Evolutionary conservation across 2,797 vertebrate genomes (phyloP), one percentile per base, ranked within the genome.

Genomic region (Takifugu ocellatus): DNA sequence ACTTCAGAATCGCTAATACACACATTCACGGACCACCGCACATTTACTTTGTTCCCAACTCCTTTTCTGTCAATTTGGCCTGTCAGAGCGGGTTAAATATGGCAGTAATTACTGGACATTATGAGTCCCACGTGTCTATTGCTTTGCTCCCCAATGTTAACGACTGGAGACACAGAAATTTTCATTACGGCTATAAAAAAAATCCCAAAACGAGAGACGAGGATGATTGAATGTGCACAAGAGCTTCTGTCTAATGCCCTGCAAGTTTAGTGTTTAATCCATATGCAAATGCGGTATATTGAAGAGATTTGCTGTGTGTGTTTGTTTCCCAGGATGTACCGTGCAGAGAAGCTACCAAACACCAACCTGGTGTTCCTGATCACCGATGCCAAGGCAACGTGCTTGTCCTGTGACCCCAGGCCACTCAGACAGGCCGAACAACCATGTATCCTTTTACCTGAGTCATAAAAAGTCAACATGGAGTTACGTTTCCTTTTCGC

Each of bases 321-420:
- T 60, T 12, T 16, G 47, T 51, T 83, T 89, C 81, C 7, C 75
- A 99, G 97, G 86, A 95, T 98, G 90, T 99, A 95, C 78, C 91
- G 94, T 29, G 96, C 93, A 0, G 96, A 99, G 88, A 99, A 98
- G 85, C 92, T 99, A 79, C 92, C 94, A 71, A 95, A 94, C 78
- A 99, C 96, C 69, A 99, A 99, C 83, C 82, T 99, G 74, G 93
- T 99, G 70, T 99, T 99, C 88, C 92, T 99, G 77, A 96, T 99
- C 84, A 94, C 94, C 14, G 97, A 99, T 77, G 96, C 94, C 81
- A 95, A 92, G 79, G 90, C 88, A 15, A 95, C 95, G 2, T 99
- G 97, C 82, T 91, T 92, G 59, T 92, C 93, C 2, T 99, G 97
- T 74, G 95, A 98, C 84, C 90, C 94, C 27, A 92, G 92, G 54